Percentiles rank a stretch among this genome's conserved stretches.
Conservation (phyloP, 2,888 invertebrate genomes). For the Aphodius sticticus region DNA sequence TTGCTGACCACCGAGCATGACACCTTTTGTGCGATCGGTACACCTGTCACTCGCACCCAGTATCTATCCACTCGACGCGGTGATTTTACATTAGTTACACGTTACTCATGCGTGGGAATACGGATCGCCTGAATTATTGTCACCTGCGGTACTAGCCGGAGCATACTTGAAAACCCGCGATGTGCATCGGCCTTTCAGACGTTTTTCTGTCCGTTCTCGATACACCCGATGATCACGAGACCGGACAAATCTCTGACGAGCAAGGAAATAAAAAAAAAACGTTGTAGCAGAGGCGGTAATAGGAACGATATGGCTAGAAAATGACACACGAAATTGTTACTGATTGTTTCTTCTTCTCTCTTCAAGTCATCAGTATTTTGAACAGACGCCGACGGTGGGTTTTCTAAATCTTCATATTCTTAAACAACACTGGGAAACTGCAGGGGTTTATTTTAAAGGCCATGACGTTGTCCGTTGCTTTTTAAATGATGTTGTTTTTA, state of each 20-base stretch:
- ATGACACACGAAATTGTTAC: not conserved
- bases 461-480: too few relatives aligned
- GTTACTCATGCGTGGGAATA: conserved; percentile 50
- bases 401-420: too few relatives aligned
- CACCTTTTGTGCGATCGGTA: conserved; percentile 45
- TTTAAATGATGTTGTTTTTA: too few relatives aligned
- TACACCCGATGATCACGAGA: not conserved
- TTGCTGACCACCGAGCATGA: conserved; percentile 49
- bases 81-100: conserved; percentile 51
- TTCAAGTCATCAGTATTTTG: not conserved
- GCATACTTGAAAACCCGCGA: not conserved
- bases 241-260: not conserved
- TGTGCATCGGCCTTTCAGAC: not conserved
- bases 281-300: not conserved
- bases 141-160: conserved; percentile 4
- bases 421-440: too few relatives aligned
- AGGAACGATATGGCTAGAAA: not conserved
- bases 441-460: too few relatives aligned
- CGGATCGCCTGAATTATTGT: conserved; percentile 45
- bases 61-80: conserved; percentile 35
- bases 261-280: not conserved
- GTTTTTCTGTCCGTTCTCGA: not conserved
- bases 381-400: not conserved
- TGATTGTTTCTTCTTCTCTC: not conserved
- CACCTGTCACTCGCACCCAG: conserved; percentile 41